Base-by-base conservation (phyloP, 2,113 vertebrate genomes). In the Microcebus tavaratra region DNA sequence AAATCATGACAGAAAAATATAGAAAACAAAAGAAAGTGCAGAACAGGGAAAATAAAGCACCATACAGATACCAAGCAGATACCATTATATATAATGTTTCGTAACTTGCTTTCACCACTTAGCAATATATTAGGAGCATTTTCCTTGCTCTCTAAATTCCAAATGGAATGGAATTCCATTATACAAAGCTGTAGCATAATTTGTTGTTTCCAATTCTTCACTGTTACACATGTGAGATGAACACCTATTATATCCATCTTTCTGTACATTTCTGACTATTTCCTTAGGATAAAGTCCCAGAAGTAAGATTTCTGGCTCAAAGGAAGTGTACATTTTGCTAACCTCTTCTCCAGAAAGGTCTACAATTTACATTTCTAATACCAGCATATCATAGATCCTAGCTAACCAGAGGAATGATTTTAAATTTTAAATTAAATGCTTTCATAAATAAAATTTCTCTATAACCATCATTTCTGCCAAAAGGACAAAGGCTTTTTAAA, bases 371-470 rank as follows among this genome's bases (percentile, higher is more conserved):
- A 94, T 61, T 82, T 27, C 39, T 78, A 87, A 80, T 0, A 90
- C 20, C 50, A 36, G 17, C 23, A 4, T 73, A 67, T 88, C 13
- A 84, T 13, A 79, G 29, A 78, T 86, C 5, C 20, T 67, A 88
- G 70, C 53, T 73, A 65, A 48, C 29, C 27, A 90, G 50, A 88
- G 17, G 17, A 27, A 87, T 2, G n/a, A 83, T 88, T 92, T 89
- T 90, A 73, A 48, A 48, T 70, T 95, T 94, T 73, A 81, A 92
- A 96, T 95, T 92, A 96, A 96, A 88, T 48, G 55, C n/a, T 93
- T 94, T 75, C 61, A 89, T 82, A 75, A 86, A 39, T 97, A 81
- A 90, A 84, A 96, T 55, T 59, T 84, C 53, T 92, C 59, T 88
- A 20, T 21, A 81, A 82, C n/a, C 50, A 68, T 48, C 21, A 92